Evolutionary conservation across 53 echinoderm and acorn worm species (phyloP), one percentile per base, ranked within the genome.

Genomic region (Glandiceps talaboti): DNA sequence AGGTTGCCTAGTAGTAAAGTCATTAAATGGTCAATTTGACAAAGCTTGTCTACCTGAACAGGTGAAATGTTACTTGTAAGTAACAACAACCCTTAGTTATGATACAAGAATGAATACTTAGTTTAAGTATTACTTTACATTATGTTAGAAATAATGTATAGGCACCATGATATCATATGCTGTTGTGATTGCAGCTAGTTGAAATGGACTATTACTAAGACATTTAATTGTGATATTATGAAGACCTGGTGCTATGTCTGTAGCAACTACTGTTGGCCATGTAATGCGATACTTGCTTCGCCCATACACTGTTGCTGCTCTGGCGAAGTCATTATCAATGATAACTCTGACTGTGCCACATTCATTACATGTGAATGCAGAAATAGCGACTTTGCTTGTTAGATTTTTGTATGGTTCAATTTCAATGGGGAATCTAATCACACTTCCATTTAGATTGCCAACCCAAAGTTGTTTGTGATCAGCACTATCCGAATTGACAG

Each of bases 331-430:
- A 6, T 86, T 45, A 31, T 91, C 88, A 12, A 94, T 76, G 85
- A 85, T 88, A 10, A 88, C 88, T 64, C 90, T 45, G 27, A 88
- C 90, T 32, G 90, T 86, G 25, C 94, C 90, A 72, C 94, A 94
- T 75, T 91, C 88, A 30, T 84, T 79, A 28, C 94, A 94, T 0
- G 90, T 90, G 28, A 93, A 76, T 1, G 83, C 76, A 0, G 84
- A 82, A 0, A 93, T 31, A 27, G 94, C 88, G 27, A 94, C 33
- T 14, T 81, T 78, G 33, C 84, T 77, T 1, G 82, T 88, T 20
- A 79, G 80, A 29, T 87, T 88, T 27, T n/a, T 30, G 33, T 82
- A 29, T 20, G 64, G 64, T 45, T 45, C 64, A 30, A 93, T 84
- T 33, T 74, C 74, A 1, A 93, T 82, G 28, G 82, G 81, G 79